Base-by-base conservation (phyloP, 2,113 vertebrate species). In the Prinia subflava region DNA sequence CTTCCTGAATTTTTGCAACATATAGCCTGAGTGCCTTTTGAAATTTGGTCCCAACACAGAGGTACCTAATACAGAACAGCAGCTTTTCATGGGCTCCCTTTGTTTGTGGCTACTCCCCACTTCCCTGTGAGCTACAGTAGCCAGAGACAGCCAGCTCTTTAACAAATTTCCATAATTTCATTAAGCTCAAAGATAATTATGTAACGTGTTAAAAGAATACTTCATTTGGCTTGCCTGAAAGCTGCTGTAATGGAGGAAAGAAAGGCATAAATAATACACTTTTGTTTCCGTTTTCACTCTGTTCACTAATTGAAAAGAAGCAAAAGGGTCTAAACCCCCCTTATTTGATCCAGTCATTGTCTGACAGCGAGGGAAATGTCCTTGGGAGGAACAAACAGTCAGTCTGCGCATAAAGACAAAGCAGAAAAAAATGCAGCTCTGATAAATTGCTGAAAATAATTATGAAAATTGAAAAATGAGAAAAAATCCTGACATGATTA, bases 331-430 rank as follows among this genome's bases (percentile, higher is more conserved):
- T 83, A 76, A 92, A 19, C n/a, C 35, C 50, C 35, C 46, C 53
- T 87, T 63, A 46, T 79, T 70, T 90, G 68, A 91, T 84, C 35
- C 55, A 78, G 73, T 80, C 59, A 92, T 96, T 95, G 75, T 91
- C 78, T 95, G 81, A 39, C 70, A 94, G 71, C 1, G 27, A 94
- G 67, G 53, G 57, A 89, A 78, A 94, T 28, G 93, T 96, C 96
- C 96, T 97, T 97, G 96, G 64, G 75, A 95, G 46, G 60, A 96
- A 84, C 83, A 96, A 87, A 60, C 53, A 89, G 41, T 53, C 90
- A 77, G 37, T 83, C 71, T 76, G 22, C 59, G 53, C n/a, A 81
- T 15, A 75, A 96, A 96, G 68, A 81, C 52, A 62, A 83, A 92
- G 22, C 10, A 65, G 39, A 94, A 92, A 94, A 95, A 92, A 91